Evolutionary conservation across 2,888 invertebrate species (phyloP).

Genomic region (Eugnorisma glareosa): DNA sequence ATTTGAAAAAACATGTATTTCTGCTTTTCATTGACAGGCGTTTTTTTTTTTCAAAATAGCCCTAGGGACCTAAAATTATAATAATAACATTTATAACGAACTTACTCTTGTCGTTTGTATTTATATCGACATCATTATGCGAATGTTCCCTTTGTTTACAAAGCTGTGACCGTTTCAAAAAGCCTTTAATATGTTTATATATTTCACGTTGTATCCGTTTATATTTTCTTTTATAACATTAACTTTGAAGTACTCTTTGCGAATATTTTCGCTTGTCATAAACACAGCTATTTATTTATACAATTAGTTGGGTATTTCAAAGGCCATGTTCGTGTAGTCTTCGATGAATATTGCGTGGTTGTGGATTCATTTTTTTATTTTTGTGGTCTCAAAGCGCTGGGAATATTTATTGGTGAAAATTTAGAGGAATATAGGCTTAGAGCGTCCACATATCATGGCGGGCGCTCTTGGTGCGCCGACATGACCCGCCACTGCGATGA

Average conservation of each 20-base stretch:
- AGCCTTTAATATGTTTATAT: slow-evolving; percentile 67
- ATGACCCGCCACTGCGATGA: slow-evolving; percentile 80
- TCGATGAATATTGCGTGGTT: slow-evolving; percentile 26
- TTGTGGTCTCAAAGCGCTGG: slow-evolving; percentile 32
- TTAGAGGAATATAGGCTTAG: slow-evolving; percentile 46
- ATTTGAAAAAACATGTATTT: not conserved
- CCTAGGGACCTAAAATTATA: not conserved
- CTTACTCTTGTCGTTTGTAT: slow-evolving; percentile 13
- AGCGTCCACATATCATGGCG: slow-evolving; percentile 59
- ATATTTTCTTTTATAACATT: slow-evolving; percentile 66
- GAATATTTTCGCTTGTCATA: slow-evolving; percentile 56
- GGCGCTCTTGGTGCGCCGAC: slow-evolving; percentile 72
- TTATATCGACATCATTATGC: slow-evolving; percentile 62
- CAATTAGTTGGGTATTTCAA: slow-evolving; percentile 42
- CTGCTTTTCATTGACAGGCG: not conserved
- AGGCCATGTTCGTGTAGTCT: slow-evolving; percentile 33
- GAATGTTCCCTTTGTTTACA: slow-evolving; percentile 66
- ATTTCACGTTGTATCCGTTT: slow-evolving; percentile 65
- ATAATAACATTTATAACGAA: slow-evolving; percentile 5
- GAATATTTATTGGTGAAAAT: slow-evolving; percentile 49
- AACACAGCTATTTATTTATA: slow-evolving; percentile 40
- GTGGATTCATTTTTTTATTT: slow-evolving; percentile 24
- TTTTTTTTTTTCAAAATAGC: not conserved
- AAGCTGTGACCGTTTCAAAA: slow-evolving; percentile 66
- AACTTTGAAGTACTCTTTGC: slow-evolving; percentile 64